Percentiles rank a stretch among this genome's conserved stretches.
Evolutionary conservation across 2,113 vertebrate species (phyloP).

Genomic region (Maccullochella peelii): DNA sequence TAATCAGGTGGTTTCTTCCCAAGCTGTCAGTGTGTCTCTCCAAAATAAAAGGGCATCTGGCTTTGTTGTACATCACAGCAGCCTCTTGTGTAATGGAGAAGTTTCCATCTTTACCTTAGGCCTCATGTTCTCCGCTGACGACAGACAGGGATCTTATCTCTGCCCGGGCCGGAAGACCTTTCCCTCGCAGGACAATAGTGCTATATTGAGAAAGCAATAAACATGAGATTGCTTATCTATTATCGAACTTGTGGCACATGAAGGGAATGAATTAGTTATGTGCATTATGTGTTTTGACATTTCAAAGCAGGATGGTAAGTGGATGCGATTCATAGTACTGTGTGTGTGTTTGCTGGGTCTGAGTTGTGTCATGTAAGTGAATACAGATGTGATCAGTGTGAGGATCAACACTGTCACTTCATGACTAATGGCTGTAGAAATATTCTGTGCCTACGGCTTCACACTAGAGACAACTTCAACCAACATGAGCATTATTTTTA

Average conservation of each 20-base stretch:
- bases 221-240: conserved; percentile 48
- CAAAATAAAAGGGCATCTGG: conserved; percentile 63
- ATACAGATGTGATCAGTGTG: background rate
- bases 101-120: conserved; percentile 47
- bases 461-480: background rate
- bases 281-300: conserved; percentile 23
- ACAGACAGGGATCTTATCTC: conserved; percentile 59
- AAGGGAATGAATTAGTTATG: conserved; percentile 33
- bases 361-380: background rate
- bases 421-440: background rate
- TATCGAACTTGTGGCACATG: conserved; percentile 2
- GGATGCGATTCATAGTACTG: background rate
- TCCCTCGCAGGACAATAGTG: conserved; percentile 39
- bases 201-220: conserved; percentile 52
- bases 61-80: conserved; percentile 8
- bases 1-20: conserved; percentile 28
- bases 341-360: background rate
- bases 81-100: conserved; percentile 39
- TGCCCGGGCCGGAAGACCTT: conserved; percentile 22
- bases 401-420: background rate
- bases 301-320: conserved; percentile 18
- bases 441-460: background rate
- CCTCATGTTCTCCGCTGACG: conserved; percentile 25
- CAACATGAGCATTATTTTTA: background rate
- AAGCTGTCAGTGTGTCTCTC: conserved; percentile 29